These are phyloP conservation scores for Cryptus armator DNA, from an alignment of 2,888 invertebrate genomes.

Conservation along the genomic window DNA sequence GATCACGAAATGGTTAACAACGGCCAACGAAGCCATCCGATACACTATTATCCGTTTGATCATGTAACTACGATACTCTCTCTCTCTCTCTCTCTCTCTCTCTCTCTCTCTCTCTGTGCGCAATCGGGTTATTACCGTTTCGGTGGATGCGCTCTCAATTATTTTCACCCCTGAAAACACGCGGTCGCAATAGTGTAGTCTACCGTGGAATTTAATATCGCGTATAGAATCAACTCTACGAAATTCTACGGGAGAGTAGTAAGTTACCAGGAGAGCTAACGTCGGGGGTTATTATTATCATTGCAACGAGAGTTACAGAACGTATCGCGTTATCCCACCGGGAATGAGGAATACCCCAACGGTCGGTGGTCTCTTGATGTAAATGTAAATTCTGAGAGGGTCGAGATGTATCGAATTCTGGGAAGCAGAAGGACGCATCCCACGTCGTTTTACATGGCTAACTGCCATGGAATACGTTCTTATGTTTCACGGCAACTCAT, in stretches of 20 bases:
- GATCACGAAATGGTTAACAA: slow-evolving; percentile 4
- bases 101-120: neutral
- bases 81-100: neutral
- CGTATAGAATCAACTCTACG: neutral
- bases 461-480: no score
- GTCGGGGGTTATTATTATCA: neutral
- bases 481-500: no score
- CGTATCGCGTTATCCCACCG: neutral
- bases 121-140: slow-evolving; percentile 12
- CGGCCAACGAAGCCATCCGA: neutral
- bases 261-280: neutral
- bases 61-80: slow-evolving; percentile 1
- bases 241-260: neutral
- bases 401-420: no score
- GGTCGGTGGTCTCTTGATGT: neutral
- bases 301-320: neutral
- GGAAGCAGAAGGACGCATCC: no score
- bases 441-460: no score
- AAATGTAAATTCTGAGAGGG: neutral
- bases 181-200: neutral
- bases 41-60: neutral
- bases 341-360: neutral
- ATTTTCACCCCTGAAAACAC: neutral
- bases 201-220: neutral
- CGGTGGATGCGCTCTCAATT: neutral